Evolutionary conservation across 1,140 invertebrate species (phyloP).

Genomic region (Drosophila watanabei): DNA sequence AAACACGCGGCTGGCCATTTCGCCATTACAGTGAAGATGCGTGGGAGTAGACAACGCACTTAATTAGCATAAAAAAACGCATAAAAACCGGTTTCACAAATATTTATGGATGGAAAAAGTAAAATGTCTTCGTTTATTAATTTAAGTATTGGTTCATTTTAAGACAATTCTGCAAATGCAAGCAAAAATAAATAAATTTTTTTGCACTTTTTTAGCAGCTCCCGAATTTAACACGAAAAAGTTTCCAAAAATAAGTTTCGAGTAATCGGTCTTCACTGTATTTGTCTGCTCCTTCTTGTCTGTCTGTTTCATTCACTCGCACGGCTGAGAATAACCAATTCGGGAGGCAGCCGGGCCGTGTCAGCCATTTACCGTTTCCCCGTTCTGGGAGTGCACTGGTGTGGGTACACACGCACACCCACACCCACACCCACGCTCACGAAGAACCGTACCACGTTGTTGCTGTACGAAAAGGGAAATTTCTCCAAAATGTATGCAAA

Average conservation of each 20-base stretch:
- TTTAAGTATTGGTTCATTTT: background rate
- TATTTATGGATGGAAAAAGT: background rate
- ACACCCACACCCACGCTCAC: background rate
- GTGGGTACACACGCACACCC: background rate
- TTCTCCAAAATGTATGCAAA: slow-evolving; percentile 27
- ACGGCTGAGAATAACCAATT: slow-evolving; percentile 29
- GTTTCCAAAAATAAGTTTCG: background rate
- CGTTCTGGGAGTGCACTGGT: background rate
- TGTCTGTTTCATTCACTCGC: slow-evolving; percentile 28
- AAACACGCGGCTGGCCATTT: slow-evolving; percentile 26
- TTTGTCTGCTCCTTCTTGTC: slow-evolving; percentile 7
- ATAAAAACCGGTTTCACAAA: background rate
- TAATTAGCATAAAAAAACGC: background rate
- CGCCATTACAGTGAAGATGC: slow-evolving; percentile 13
- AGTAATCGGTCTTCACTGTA: slow-evolving; percentile 7
- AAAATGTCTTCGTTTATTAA: too few relatives aligned
- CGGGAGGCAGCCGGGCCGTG: slow-evolving; percentile 4
- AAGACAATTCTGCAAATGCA: too few relatives aligned
- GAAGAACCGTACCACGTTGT: slow-evolving; percentile 29
- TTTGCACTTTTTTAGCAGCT: background rate
- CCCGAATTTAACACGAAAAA: too few relatives aligned
- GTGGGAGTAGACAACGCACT: background rate
- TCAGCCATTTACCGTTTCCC: slow-evolving; percentile 27
- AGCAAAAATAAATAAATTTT: too few relatives aligned
- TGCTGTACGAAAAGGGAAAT: slow-evolving; percentile 5